Percentiles rank a stretch among this genome's conserved stretches.
phyloP scores from a whole-genome alignment of 2,113 vertebrate species.

The Ictalurus furcatus region DNA sequence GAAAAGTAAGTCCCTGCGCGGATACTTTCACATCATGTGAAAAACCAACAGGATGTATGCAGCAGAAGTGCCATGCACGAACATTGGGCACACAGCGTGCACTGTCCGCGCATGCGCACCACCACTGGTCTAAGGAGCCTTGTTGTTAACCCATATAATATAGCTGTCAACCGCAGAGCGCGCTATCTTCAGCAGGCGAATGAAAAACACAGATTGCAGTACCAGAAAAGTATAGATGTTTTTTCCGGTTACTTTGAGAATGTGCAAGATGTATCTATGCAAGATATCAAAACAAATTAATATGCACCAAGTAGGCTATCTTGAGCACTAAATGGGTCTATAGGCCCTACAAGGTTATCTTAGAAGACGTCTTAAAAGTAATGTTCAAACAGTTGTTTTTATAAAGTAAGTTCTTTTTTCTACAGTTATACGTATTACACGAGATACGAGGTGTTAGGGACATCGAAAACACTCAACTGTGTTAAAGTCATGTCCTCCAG shows the following conservation, averaged over 20 bases:
- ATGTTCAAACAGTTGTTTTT: not conserved
- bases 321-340: not conserved
- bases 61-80: not conserved
- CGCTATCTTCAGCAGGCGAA: constrained; percentile 5
- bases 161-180: constrained; percentile 22
- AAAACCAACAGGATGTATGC: constrained; percentile 24
- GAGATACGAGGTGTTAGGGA: not conserved
- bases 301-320: not conserved
- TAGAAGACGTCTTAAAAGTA: not conserved
- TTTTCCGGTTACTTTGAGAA: not conserved
- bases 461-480: not conserved
- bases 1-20: not conserved
- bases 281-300: not conserved
- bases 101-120: not conserved
- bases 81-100: not conserved
- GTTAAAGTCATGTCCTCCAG: not conserved
- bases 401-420: too few species aligned
- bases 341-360: too few species aligned
- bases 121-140: not conserved
- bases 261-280: not conserved
- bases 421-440: not conserved
- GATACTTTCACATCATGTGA: not conserved
- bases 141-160: constrained; percentile 23
- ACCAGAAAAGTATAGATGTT: not conserved
- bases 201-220: constrained; percentile 49